Evolutionary conservation across 23 tunicate genomes (phyloP), one percentile per base, ranked within the genome.

Genomic region (Styela plicata): DNA sequence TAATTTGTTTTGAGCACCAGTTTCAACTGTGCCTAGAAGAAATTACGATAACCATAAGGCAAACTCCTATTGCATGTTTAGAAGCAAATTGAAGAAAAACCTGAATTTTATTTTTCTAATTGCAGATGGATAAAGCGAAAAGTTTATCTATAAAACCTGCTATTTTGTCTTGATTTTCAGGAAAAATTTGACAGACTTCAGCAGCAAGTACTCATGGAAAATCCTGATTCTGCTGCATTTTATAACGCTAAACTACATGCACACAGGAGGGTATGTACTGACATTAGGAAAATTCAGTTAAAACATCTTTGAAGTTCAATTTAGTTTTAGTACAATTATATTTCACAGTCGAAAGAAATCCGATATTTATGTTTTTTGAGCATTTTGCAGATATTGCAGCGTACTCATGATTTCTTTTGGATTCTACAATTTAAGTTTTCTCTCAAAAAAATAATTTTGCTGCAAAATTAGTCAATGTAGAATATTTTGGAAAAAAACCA

Each of bases 181-280:
- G 93, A 93, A 61, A 87, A 82, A 82, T 93, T 93, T 69, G 92
- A 93, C 2, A 84, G 86, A 33, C 36, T 88, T 22, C 98, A 87
- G 62, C 87, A 91, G 33, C 87, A 88, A 28, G 23, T 74, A 24
- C 71, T 91, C 61, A 63, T 88, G 84, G 98, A 85, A 44, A 68
- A 88, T 57, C 86, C 83, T 30, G 93, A 93, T 20, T 82, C 91
- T 2, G 83, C 83, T 3, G 86, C 93, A 23, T 93, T 93, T 74
- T 81, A 88, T 73, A 85, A 80, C 52, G 98, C 98, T 0, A 88
- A 87, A 70, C 65, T 93, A 76, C 69, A 82, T 61, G 74, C 89
- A 17, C 69, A 69, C 20, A 74, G 92, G 27, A 52, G 98, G 63
- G 97, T 91, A 69, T 73, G 86, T n/a, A n/a, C n/a, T n/a, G n/a